phyloP scores from a whole-genome alignment of 2,797 vertebrate genomes.

The Spondyliosoma cantharus region DNA sequence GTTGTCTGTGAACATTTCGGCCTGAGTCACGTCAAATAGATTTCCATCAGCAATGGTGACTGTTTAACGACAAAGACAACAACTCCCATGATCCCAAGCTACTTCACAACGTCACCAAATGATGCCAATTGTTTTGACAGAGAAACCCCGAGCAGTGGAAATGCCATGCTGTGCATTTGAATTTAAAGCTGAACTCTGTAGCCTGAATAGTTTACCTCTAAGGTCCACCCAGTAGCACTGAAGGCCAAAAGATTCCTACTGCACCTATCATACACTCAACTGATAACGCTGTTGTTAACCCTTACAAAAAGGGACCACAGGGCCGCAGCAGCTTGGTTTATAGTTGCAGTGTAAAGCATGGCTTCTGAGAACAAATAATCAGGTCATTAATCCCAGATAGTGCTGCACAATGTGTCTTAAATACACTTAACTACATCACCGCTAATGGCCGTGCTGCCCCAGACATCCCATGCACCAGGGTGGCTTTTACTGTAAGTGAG shows the following conservation, averaged over 20 bases:
- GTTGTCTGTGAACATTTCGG: no score
- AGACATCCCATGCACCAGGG: not conserved
- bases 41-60: no score
- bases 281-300: not conserved
- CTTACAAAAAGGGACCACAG: slow-evolving; percentile 9
- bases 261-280: not conserved
- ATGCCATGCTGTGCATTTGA: no score
- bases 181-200: no score
- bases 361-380: not conserved
- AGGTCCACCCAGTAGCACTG: not conserved
- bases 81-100: no score
- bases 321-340: not conserved
- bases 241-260: not conserved
- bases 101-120: no score
- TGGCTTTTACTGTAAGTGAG: slow-evolving; percentile 5
- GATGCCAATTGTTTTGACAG: no score
- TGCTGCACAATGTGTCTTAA: not conserved
- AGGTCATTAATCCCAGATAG: not conserved
- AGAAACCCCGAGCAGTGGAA: no score
- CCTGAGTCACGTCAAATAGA: no score
- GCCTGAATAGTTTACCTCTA: not conserved
- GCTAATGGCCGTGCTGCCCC: not conserved
- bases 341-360: not conserved
- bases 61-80: no score
- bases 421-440: not conserved